phyloP scores from a whole-genome alignment of 2,888 invertebrate genomes.

The Drosophila algonquin region DNA sequence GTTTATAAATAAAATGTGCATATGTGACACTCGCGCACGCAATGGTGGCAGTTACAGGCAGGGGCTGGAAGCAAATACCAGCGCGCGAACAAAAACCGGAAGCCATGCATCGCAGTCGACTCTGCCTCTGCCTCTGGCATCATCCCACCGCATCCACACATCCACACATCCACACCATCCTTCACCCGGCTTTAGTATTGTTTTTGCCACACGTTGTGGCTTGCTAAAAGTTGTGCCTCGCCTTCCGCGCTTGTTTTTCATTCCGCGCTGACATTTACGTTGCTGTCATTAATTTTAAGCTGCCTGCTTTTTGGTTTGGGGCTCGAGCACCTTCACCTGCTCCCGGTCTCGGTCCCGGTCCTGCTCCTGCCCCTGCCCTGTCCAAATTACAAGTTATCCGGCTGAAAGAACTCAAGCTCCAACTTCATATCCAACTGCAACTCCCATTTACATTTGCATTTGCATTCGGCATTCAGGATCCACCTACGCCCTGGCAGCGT shows the following conservation, averaged over 20 bases:
- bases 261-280: constrained; percentile 73
- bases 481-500: constrained; percentile 22
- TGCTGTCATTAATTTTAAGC: constrained; percentile 76
- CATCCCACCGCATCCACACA: neutral
- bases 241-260: constrained; percentile 68
- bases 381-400: constrained; percentile 37
- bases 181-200: constrained; percentile 54
- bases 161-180: neutral
- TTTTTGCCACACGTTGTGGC: constrained; percentile 74
- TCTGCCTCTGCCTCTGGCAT: neutral
- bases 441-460: constrained; percentile 24
- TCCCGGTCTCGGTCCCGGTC: neutral
- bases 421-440: neutral
- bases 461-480: constrained; percentile 24
- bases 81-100: constrained; percentile 78
- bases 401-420: constrained; percentile 10
- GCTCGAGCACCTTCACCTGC: neutral
- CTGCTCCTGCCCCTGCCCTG: neutral
- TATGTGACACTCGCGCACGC: constrained; percentile 73
- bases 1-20: constrained; percentile 80
- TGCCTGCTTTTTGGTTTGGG: constrained; percentile 50
- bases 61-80: constrained; percentile 58
- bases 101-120: constrained; percentile 63
- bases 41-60: constrained; percentile 40
- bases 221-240: constrained; percentile 63